A percentile compares a stretch with the other conserved stretches of the same genome.
phyloP scores from a whole-genome alignment of 1,140 invertebrate genomes.

The Pectinophora gossypiella region DNA sequence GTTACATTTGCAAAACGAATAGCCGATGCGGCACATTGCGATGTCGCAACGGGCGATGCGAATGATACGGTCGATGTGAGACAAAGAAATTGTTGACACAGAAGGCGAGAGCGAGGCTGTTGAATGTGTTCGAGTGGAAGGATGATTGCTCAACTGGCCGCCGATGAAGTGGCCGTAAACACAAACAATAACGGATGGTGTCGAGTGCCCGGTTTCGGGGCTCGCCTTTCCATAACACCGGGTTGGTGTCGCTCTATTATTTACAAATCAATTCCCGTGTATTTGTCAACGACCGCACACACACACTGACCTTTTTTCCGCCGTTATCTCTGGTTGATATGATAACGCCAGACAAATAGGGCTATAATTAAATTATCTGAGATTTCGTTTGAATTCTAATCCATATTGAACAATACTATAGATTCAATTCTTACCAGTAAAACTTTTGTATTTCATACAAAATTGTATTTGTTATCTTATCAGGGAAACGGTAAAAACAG shows the following conservation, averaged over 20 bases:
- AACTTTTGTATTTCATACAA: not conserved
- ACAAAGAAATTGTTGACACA: slow-evolving; percentile 45
- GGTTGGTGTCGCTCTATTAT: slow-evolving; percentile 36
- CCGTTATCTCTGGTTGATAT: slow-evolving; percentile 9
- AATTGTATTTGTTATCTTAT: not conserved
- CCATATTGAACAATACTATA: slow-evolving; percentile 1
- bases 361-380: slow-evolving; percentile 22
- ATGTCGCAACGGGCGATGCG: slow-evolving; percentile 5
- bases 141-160: slow-evolving; percentile 61
- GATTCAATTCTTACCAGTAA: not conserved
- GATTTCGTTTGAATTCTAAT: slow-evolving; percentile 13
- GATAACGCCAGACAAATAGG: slow-evolving; percentile 18
- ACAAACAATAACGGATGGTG: slow-evolving; percentile 50
- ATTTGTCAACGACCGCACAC: slow-evolving; percentile 22
- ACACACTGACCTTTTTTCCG: not conserved
- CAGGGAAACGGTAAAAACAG: not conserved
- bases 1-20: slow-evolving; percentile 30
- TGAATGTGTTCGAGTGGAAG: slow-evolving; percentile 40
- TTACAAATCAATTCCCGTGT: slow-evolving; percentile 34
- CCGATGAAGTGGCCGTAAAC: slow-evolving; percentile 41
- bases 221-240: slow-evolving; percentile 22
- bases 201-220: slow-evolving; percentile 31
- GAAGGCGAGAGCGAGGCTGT: slow-evolving; percentile 28
- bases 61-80: slow-evolving; percentile 32
- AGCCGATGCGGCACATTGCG: slow-evolving; percentile 1